Percentiles rank a stretch among this genome's conserved stretches.
These are phyloP conservation scores for Maniola hyperantus DNA, from an alignment of 2,888 invertebrate species.

Conservation along the genomic window DNA sequence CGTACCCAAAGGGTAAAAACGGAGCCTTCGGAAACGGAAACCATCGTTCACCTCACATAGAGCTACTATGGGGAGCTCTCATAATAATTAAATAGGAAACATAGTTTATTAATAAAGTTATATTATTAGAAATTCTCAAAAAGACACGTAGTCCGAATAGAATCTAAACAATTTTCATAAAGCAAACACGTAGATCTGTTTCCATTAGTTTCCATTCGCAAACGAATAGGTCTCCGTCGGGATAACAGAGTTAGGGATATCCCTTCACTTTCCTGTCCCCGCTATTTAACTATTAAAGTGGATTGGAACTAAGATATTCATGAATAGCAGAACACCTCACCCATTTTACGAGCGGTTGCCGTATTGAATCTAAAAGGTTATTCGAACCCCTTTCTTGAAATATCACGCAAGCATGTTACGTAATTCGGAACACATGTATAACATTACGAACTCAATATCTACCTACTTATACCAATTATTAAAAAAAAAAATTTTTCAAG, in stretches of 20 bases:
- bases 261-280: constrained; percentile 52
- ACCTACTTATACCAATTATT: neutral
- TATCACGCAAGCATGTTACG: constrained; percentile 62
- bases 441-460: constrained; percentile 21
- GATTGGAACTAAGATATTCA: constrained; percentile 74
- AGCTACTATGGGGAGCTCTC: no score
- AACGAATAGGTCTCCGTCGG: constrained; percentile 43
- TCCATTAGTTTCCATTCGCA: constrained; percentile 29
- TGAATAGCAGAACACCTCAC: constrained; percentile 72
- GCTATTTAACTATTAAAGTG: constrained; percentile 78
- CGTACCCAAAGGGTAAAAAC: no score
- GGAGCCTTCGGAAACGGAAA: no score
- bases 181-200: constrained; percentile 24
- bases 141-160: neutral
- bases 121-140: constrained; percentile 31
- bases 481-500: no score
- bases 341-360: constrained; percentile 73
- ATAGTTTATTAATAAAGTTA: no score
- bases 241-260: constrained; percentile 45
- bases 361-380: constrained; percentile 74
- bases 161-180: constrained; percentile 25
- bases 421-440: constrained; percentile 58
- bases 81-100: no score
- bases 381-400: constrained; percentile 62
- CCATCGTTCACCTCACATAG: no score